Evolutionary conservation across 2,888 invertebrate genomes (phyloP), one percentile per base, ranked within the genome.

Genomic region (Aphidius colemani): DNA sequence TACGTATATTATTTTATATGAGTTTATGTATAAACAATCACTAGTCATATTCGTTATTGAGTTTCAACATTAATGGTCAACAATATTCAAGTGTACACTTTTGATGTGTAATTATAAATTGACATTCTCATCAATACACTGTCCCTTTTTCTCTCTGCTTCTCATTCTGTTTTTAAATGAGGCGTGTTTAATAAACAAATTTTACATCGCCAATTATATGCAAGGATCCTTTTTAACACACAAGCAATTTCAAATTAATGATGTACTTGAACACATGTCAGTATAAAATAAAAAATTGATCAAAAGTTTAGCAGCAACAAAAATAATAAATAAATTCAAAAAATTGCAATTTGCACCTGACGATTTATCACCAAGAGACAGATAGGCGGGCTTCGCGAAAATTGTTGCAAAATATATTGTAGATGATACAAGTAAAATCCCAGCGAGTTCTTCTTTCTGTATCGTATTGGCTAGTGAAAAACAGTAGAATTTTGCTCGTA

Each of bases 351-450:
- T 63, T 40, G 43, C 51, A 46, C 51, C 55, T 49, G 46, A n/a
- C 51, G 8, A 63, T 67, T 66, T 67, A 68, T 68, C 67, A 67
- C 62, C 53, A 11, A 10, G 44, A 44, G 57, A 67, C 53, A 64
- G 67, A 67, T 70, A 66, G 64, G 67, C 66, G 30, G 65, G 45
- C 18, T 69, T 60, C 65, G 68, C 61, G 65, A 57, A 66, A 67
- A 69, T 68, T 69, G 69, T 69, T 70, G 69, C 60, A 46, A 69
- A 69, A 69, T 70, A 70, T 70, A 66, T 49, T 67, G 58, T 51
- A 41, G 59, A 64, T 67, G 65, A 66, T 69, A 67, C 66, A 63
- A 65, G 67, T 62, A 57, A 70, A 67, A 68, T 67, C 68, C 64
- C 59, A 49, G 61, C 61, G 58, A 67, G 66, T 57, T 63, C 65